Evolutionary conservation across 2,888 invertebrate species (phyloP), one percentile per base, ranked within the genome.

Genomic region (Cremastobaeus sp.): DNA sequence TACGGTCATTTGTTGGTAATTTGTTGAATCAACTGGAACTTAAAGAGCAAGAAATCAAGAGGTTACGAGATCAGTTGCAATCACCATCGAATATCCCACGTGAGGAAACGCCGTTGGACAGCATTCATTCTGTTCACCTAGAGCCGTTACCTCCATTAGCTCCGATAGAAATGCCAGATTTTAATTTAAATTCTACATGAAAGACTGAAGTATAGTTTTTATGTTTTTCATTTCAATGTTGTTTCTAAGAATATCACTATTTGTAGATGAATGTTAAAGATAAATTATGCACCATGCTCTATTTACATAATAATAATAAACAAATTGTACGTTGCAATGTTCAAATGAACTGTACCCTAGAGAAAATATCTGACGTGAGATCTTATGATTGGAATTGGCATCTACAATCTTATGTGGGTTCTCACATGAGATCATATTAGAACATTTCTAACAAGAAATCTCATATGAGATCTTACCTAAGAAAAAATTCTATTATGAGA

Each of bases 21-120:
- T 86, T 93, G 52, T 89, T 93, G 9, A 86, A 90, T 45, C 91
- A 93, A 83, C 87, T 93, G 20, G 93, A 93, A 81, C 89, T 91
- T n/a, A 89, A 91, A 62, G 91, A 92, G 80, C 90, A 90, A 83
- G 92, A 93, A 85, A 91, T 92, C 64, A 89, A 89, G 54, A 88
- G 89, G 52, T 84, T 93, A 18, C 91, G 90, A 73, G 90, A 90
- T 68, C 89, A 89, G 82, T 89, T 93, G 9, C 70, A 80, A 14
- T 69, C 79, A 6, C 72, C 79, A 6, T 78, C 84, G 1, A 73
- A 76, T 30, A 80, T 76, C 62, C 76, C 80, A 52, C 69, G 79
- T 68, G 77, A 82, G 74, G 79, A 84, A 59, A 76, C 78, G 52
- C 77, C 82, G 77, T 35, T 80, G 6, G 80, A 80, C 50, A 83